These are phyloP conservation scores for Pardosa pseudoannulata DNA, from an alignment of 2,888 invertebrate genomes.

Conservation along the genomic window DNA sequence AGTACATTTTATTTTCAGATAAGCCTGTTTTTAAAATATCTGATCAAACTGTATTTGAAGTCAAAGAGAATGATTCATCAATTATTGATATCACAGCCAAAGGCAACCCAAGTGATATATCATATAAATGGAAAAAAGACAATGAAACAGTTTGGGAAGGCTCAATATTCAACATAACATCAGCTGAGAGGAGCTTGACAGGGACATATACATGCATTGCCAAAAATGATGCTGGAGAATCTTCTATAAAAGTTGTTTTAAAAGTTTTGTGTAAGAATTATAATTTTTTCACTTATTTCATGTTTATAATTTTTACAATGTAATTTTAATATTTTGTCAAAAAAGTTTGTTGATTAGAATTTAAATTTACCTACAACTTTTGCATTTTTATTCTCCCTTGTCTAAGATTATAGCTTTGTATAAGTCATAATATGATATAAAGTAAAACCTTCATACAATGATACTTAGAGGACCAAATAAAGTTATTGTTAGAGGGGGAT, in stretches of 20 bases:
- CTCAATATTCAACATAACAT: slow-evolving; percentile 87
- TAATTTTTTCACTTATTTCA: not conserved
- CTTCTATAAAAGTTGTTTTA: slow-evolving; percentile 86
- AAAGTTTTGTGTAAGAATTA: slow-evolving; percentile 84
- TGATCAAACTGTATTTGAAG: slow-evolving; percentile 76
- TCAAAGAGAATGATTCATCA: slow-evolving; percentile 86
- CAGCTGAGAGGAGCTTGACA: slow-evolving; percentile 87
- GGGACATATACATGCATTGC: slow-evolving; percentile 92
- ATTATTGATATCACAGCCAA: slow-evolving; percentile 87
- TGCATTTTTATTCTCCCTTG: too few species aligned
- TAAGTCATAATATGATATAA: too few species aligned
- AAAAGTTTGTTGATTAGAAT: too few species aligned
- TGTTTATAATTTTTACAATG: too few species aligned
- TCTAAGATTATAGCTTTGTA: too few species aligned
- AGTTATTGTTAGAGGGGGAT: too few species aligned
- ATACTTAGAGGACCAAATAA: too few species aligned
- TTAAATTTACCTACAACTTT: too few species aligned
- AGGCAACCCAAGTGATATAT: slow-evolving; percentile 89
- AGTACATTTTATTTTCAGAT: slow-evolving; percentile 76
- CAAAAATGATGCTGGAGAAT: slow-evolving; percentile 90
- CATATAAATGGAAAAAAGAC: slow-evolving; percentile 87
- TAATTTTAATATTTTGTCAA: too few species aligned
- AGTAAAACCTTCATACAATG: too few species aligned
- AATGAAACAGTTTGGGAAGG: slow-evolving; percentile 59
- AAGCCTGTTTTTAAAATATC: slow-evolving; percentile 78